phyloP scores from a whole-genome alignment of 2,113 vertebrate genomes.

The Epinephelus fuscoguttatus region DNA sequence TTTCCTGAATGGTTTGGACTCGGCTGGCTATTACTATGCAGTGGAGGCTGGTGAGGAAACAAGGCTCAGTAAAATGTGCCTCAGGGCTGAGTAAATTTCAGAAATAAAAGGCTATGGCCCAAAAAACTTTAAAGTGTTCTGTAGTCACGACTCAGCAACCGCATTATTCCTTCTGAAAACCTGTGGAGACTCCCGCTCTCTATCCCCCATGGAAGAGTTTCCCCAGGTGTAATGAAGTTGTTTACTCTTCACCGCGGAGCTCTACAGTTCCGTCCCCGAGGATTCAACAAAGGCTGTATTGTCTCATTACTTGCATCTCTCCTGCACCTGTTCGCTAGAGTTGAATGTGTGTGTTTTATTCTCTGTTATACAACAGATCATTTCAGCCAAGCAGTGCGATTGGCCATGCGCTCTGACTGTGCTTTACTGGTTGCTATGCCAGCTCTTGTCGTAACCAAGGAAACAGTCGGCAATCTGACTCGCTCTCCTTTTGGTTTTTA shows the following conservation, averaged over 20 bases:
- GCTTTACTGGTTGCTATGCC: conserved; percentile 46
- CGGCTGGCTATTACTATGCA: background rate
- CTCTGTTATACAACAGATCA: conserved; percentile 13
- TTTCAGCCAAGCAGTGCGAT: background rate
- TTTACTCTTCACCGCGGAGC: conserved; percentile 48
- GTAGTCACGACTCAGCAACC: conserved; percentile 13
- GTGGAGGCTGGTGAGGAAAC: background rate
- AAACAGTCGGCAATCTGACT: conserved; percentile 7
- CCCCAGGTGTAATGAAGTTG: conserved; percentile 49
- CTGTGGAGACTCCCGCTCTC: conserved; percentile 5
- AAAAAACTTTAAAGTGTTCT: conserved; percentile 28
- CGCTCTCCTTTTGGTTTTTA: background rate
- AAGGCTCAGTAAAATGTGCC: conserved; percentile 14
- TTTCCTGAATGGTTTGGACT: background rate
- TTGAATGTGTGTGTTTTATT: conserved; percentile 37
- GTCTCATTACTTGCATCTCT: conserved; percentile 36
- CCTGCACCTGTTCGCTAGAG: conserved; percentile 19
- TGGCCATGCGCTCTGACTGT: conserved; percentile 26
- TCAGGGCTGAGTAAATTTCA: background rate
- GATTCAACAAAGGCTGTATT: conserved; percentile 16
- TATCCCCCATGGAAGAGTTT: conserved; percentile 36
- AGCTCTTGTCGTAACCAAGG: conserved; percentile 39
- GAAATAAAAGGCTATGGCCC: conserved; percentile 30
- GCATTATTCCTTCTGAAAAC: conserved; percentile 41
- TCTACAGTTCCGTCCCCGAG: conserved; percentile 27